phyloP scores from a whole-genome alignment of 2,888 invertebrate genomes.

The Calameuta pallipes region DNA sequence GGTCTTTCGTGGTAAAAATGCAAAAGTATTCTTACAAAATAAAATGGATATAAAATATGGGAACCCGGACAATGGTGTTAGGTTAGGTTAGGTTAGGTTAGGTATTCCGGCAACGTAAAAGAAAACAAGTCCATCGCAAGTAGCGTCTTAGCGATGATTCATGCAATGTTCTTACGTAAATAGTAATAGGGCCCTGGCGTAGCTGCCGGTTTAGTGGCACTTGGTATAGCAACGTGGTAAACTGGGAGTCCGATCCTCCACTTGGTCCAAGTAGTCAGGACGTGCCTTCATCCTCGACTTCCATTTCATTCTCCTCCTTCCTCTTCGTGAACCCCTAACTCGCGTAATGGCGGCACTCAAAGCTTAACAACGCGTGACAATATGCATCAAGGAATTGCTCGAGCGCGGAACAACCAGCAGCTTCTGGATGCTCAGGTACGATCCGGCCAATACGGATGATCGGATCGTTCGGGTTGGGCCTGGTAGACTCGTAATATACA shows the following conservation, averaged over 20 bases:
- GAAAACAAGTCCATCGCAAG: background rate
- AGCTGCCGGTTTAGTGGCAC: slow-evolving; percentile 1
- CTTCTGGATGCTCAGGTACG: slow-evolving; percentile 21
- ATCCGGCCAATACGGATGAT: background rate
- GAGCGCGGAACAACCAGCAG: slow-evolving; percentile 41
- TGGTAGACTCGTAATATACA: background rate
- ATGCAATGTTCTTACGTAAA: slow-evolving; percentile 30
- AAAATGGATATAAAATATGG: background rate
- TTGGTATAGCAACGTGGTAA: background rate
- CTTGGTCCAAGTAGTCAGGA: background rate
- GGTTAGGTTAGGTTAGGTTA: background rate
- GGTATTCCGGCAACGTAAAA: background rate
- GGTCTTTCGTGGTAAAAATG: background rate
- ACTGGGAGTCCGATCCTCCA: background rate
- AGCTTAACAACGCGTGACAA: slow-evolving; percentile 64
- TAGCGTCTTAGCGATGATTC: slow-evolving; percentile 4
- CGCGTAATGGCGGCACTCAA: slow-evolving; percentile 55
- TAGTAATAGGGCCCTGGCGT: slow-evolving; percentile 24
- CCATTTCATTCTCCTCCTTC: background rate
- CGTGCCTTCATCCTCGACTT: background rate
- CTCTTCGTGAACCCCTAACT: slow-evolving; percentile 34
- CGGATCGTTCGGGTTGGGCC: background rate
- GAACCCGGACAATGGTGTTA: background rate
- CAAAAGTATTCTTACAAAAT: background rate
- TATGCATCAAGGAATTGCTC: slow-evolving; percentile 59